Evolutionary conservation across 2,797 vertebrate genomes (phyloP).

Genomic region (Gymnoscopelus microlampas): DNA sequence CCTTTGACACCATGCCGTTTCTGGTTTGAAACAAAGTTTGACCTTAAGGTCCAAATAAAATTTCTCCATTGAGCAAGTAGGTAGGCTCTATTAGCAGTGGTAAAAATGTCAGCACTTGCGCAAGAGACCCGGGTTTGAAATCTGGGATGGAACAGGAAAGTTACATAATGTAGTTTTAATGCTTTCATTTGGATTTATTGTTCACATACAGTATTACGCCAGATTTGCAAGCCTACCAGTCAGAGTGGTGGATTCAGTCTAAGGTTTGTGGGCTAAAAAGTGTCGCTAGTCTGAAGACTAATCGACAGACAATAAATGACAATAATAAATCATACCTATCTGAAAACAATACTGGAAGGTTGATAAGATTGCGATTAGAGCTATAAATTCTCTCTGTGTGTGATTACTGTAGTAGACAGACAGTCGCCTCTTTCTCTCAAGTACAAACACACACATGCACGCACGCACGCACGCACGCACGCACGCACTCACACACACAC

Average conservation of each 20-base stretch:
- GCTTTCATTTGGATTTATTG: too few species aligned
- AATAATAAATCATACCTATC: constrained; percentile 75
- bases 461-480: constrained; percentile 24
- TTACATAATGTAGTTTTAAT: too few species aligned
- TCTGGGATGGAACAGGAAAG: too few species aligned
- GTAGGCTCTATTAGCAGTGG: too few species aligned
- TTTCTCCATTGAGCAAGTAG: too few species aligned
- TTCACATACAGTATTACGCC: too few species aligned
- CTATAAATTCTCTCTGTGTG: constrained; percentile 68
- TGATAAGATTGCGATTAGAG: constrained; percentile 77
- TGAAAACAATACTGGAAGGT: constrained; percentile 53
- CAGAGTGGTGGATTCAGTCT: constrained; percentile 19
- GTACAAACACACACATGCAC: constrained; percentile 17
- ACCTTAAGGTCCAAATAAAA: too few species aligned
- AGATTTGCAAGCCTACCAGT: too few species aligned
- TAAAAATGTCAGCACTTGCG: too few species aligned
- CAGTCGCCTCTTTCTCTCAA: constrained; percentile 61
- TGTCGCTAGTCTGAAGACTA: constrained; percentile 38
- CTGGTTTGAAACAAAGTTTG: too few species aligned
- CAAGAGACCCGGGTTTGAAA: too few species aligned
- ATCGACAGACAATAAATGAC: constrained; percentile 26
- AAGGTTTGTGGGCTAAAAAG: constrained; percentile 33
- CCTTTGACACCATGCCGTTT: too few species aligned
- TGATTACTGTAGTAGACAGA: constrained; percentile 72
- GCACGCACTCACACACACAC: constrained; percentile 6